phyloP scores from a whole-genome alignment of 2,888 invertebrate genomes.

The Cryptocephalus primarius region DNA sequence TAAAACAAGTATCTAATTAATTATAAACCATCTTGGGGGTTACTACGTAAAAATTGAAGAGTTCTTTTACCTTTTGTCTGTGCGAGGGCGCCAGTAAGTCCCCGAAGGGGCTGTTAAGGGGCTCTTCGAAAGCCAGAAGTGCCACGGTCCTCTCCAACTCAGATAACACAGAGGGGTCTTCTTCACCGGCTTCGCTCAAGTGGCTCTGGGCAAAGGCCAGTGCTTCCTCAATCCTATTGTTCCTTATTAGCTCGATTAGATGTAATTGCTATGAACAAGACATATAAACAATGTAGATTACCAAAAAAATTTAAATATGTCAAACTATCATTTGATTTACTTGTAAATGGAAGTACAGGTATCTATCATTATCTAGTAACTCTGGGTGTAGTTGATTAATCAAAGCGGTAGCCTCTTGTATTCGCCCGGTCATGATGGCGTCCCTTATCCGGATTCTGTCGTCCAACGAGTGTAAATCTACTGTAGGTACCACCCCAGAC shows the following conservation, averaged over 20 bases:
- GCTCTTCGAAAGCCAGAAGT: conserved; percentile 92
- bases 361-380: conserved; percentile 86
- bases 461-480: conserved; percentile 77
- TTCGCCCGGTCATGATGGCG: conserved; percentile 84
- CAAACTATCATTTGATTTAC: conserved; percentile 33
- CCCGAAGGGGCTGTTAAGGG: conserved; percentile 88
- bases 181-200: conserved; percentile 80
- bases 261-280: conserved; percentile 62
- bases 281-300: background rate
- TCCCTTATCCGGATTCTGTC: conserved; percentile 87
- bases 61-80: conserved; percentile 65
- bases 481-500: conserved; percentile 71
- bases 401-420: conserved; percentile 85
- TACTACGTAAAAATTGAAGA: too few relatives aligned
- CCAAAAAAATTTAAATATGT: too few relatives aligned
- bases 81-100: conserved; percentile 89
- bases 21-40: background rate
- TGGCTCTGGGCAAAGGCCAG: conserved; percentile 83
- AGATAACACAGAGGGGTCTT: conserved; percentile 55
- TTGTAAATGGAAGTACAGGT: conserved; percentile 91
- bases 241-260: conserved; percentile 76
- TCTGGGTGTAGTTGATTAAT: conserved; percentile 94
- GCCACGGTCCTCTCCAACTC: conserved; percentile 92
- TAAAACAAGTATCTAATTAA: conserved; percentile 25
- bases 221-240: conserved; percentile 77